phyloP scores from a whole-genome alignment of 2,113 vertebrate genomes.

The Melierax canorus region DNA sequence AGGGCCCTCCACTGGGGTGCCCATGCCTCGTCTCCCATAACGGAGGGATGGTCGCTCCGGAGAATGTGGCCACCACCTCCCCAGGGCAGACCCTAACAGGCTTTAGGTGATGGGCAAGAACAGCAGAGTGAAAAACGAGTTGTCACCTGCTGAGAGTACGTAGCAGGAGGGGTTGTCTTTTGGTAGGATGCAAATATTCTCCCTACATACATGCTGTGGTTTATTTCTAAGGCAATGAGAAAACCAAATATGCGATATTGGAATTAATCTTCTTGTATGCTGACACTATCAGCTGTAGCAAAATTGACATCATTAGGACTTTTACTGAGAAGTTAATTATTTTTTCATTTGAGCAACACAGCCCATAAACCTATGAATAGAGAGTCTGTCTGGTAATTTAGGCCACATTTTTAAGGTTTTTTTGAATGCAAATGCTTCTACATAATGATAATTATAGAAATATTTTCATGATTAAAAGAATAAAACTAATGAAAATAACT shows the following conservation, averaged over 20 bases:
- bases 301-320: background rate
- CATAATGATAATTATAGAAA: background rate
- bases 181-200: background rate
- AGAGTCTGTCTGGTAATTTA: background rate
- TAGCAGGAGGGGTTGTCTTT: background rate
- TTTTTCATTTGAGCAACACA: conserved; percentile 1
- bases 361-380: background rate
- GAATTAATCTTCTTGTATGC: background rate
- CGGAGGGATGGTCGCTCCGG: background rate
- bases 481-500: background rate
- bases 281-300: background rate
- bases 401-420: background rate
- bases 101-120: background rate
- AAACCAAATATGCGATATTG: background rate
- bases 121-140: background rate
- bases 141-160: background rate
- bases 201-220: background rate
- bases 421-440: background rate
- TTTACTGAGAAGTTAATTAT: conserved; percentile 18
- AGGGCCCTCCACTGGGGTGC: background rate
- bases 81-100: fast-evolving
- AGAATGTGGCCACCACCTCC: background rate
- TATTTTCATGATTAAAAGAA: background rate
- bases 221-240: background rate
- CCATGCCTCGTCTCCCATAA: fast-evolving